phyloP scores from a whole-genome alignment of 2,888 invertebrate genomes.

The Diplolepis rosae region DNA sequence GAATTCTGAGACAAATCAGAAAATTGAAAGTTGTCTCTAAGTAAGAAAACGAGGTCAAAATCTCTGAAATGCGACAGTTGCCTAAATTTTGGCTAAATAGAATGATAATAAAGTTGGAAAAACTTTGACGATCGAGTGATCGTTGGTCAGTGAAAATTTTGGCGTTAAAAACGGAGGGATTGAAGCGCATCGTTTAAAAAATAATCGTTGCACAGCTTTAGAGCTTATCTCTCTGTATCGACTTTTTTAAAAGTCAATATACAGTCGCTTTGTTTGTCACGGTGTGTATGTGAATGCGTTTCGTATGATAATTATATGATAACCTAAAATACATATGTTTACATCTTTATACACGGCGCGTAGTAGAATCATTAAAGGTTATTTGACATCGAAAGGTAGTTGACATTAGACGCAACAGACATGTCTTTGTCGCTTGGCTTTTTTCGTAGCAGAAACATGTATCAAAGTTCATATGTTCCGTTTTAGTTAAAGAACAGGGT shows the following conservation, averaged over 20 bases:
- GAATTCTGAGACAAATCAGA: not conserved
- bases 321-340: slow-evolving; percentile 72
- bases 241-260: slow-evolving; percentile 22
- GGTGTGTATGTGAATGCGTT: slow-evolving; percentile 41
- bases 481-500: slow-evolving; percentile 5
- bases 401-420: slow-evolving; percentile 35
- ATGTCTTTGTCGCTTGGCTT: slow-evolving; percentile 24
- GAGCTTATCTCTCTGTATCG: slow-evolving; percentile 14
- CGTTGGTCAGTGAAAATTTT: not conserved
- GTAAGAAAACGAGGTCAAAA: not conserved
- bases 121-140: not conserved
- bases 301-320: slow-evolving; percentile 66
- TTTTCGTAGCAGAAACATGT: slow-evolving; percentile 21
- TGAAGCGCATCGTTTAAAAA: slow-evolving; percentile 53
- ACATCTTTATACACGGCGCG: slow-evolving; percentile 70
- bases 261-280: not conserved
- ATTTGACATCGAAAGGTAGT: slow-evolving; percentile 58
- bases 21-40: not conserved
- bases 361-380: slow-evolving; percentile 64
- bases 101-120: not conserved
- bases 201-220: slow-evolving; percentile 46
- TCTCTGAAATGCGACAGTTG: no score
- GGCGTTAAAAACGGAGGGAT: slow-evolving; percentile 33
- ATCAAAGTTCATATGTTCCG: slow-evolving; percentile 24
- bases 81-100: not conserved